These are phyloP conservation scores for Ophion obscuratus DNA, from an alignment of 2,888 invertebrate species.

Conservation along the genomic window DNA sequence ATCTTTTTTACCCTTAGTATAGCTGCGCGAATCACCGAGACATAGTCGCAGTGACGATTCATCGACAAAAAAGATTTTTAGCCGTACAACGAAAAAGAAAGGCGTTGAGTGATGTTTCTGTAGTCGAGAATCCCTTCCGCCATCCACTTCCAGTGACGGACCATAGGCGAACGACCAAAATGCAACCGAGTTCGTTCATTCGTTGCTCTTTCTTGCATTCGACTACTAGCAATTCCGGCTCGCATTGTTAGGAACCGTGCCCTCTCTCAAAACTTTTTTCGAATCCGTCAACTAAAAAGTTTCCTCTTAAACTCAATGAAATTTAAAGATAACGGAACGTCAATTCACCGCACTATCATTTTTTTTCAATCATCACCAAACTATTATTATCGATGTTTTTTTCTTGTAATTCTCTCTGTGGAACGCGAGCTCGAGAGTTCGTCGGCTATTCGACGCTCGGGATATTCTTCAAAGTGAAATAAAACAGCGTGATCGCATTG, in stretches of 20 bases:
- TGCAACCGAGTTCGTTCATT: conserved; percentile 32
- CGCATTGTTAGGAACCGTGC: conserved; percentile 47
- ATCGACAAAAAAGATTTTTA: conserved; percentile 3
- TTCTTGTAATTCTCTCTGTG: background rate
- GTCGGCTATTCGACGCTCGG: background rate
- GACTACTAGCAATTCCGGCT: conserved; percentile 55
- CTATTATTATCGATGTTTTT: background rate
- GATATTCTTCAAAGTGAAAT: background rate
- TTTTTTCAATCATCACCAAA: background rate
- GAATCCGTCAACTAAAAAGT: background rate
- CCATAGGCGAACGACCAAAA: conserved; percentile 42
- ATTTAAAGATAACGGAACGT: background rate
- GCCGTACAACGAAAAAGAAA: background rate
- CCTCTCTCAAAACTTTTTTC: background rate
- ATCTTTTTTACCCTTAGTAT: conserved; percentile 8
- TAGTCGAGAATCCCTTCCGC: background rate
- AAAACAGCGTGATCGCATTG: background rate
- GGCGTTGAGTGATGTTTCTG: background rate
- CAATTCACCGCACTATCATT: background rate
- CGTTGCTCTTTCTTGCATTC: background rate
- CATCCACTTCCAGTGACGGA: conserved; percentile 42
- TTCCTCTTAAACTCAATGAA: background rate
- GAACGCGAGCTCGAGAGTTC: background rate
- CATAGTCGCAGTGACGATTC: conserved; percentile 9
- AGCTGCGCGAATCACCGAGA: background rate